Evolutionary conservation across 2,113 vertebrate genomes (phyloP).

Genomic region (Dryoscopus gambensis): DNA sequence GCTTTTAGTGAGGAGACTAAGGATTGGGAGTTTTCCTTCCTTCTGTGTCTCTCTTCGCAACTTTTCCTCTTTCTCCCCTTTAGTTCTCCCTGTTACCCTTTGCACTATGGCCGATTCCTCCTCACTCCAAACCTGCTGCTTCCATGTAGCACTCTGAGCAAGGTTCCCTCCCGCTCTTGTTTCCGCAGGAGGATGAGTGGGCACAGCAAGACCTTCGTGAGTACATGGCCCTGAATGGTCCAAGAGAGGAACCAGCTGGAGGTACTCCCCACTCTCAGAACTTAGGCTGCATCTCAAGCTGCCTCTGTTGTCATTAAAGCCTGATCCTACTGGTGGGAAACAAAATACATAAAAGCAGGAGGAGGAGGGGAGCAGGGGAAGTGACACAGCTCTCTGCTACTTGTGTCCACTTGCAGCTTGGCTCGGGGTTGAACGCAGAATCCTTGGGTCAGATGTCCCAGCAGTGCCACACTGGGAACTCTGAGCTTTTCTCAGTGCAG

Average conservation of each 20-base stretch:
- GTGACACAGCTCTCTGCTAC: rapidly evolving
- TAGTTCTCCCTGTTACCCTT: too few species aligned
- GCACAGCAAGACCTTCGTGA: rapidly evolving
- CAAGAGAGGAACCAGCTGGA: not conserved
- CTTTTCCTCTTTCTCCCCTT: not conserved
- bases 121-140: not conserved
- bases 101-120: not conserved
- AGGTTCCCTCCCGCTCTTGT: not conserved
- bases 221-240: rapidly evolving
- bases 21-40: rapidly evolving
- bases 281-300: not conserved
- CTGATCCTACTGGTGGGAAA: not conserved
- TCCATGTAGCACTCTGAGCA: rapidly evolving
- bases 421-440: rapidly evolving
- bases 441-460: not conserved
- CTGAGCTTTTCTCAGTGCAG: not conserved
- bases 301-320: not conserved
- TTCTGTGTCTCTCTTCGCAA: not conserved
- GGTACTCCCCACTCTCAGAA: not conserved
- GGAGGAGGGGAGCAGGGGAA: not conserved
- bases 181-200: rapidly evolving
- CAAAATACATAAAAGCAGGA: not conserved
- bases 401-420: not conserved
- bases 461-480: not conserved
- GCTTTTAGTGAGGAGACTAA: rapidly evolving